Conservation (phyloP, 2,888 invertebrate species). For the Aquatica leii region DNA sequence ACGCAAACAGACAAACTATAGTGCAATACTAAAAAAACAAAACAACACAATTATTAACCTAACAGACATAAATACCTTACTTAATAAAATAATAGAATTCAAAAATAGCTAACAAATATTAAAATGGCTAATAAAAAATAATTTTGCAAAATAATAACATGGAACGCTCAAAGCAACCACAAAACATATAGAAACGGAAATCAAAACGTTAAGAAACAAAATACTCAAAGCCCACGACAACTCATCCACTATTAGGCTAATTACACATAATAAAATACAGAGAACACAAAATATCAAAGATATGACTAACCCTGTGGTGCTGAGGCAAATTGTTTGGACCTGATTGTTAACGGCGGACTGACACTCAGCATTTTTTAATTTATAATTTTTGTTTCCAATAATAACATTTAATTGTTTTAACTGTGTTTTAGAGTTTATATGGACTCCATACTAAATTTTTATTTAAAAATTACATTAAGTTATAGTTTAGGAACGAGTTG, state of each 20-base stretch:
- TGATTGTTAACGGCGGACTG: too few relatives aligned
- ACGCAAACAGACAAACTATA: too few relatives aligned
- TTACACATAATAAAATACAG: neutral
- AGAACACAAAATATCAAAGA: neutral
- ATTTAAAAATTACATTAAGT: too few relatives aligned
- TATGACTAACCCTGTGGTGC: too few relatives aligned
- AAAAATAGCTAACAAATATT: neutral
- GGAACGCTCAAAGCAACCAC: neutral
- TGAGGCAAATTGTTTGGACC: too few relatives aligned
- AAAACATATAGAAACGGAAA: neutral
- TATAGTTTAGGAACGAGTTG: too few relatives aligned
- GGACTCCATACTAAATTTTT: too few relatives aligned
- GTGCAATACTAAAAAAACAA: neutral
- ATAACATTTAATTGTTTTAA: too few relatives aligned
- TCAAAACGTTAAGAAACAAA: neutral
- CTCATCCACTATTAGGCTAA: neutral
- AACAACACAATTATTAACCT: neutral
- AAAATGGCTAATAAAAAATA: constrained; percentile 5
- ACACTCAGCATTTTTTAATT: too few relatives aligned
- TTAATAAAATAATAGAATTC: neutral
- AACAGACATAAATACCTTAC: neutral
- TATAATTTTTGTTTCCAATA: too few relatives aligned
- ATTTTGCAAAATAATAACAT: neutral
- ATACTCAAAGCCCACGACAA: neutral
- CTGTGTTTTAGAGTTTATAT: too few relatives aligned